phyloP scores from a whole-genome alignment of 2,888 invertebrate species.

The Schizotus pectinicornis region DNA sequence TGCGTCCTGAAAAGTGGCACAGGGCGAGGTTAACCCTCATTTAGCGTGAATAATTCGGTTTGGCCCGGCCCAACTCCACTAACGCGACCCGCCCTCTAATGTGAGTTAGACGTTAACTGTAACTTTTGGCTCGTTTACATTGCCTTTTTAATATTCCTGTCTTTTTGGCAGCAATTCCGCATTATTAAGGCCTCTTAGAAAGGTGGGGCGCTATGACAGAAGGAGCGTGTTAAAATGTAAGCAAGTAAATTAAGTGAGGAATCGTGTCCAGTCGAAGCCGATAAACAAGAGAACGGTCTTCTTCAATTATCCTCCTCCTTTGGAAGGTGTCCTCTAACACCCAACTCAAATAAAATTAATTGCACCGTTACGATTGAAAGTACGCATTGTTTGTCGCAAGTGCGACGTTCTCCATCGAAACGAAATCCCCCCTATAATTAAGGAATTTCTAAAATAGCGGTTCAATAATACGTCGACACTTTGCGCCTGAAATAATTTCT shows the following conservation, averaged over 20 bases:
- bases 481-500: too few relatives aligned
- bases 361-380: slow-evolving; percentile 29
- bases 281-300: slow-evolving; percentile 7
- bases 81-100: neutral
- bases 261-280: slow-evolving; percentile 7
- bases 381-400: slow-evolving; percentile 6
- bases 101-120: too few relatives aligned
- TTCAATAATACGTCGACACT: too few relatives aligned
- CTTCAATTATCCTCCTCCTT: slow-evolving; percentile 11
- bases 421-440: slow-evolving; percentile 1
- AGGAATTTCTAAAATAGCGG: neutral
- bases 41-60: too few relatives aligned
- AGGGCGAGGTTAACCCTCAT: too few relatives aligned
- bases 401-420: slow-evolving; percentile 2
- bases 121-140: too few relatives aligned
- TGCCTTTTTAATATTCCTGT: too few relatives aligned
- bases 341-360: slow-evolving; percentile 20
- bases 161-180: too few relatives aligned
- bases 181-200: too few relatives aligned
- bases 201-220: too few relatives aligned
- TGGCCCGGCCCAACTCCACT: neutral
- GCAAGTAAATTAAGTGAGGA: slow-evolving; percentile 12
- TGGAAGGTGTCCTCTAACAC: slow-evolving; percentile 10
- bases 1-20: too few relatives aligned
- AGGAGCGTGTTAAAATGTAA: too few relatives aligned